Percentiles rank a stretch among this genome's conserved stretches.
Conservation (phyloP, 2,113 vertebrate genomes). For the Tringa solitaria region DNA sequence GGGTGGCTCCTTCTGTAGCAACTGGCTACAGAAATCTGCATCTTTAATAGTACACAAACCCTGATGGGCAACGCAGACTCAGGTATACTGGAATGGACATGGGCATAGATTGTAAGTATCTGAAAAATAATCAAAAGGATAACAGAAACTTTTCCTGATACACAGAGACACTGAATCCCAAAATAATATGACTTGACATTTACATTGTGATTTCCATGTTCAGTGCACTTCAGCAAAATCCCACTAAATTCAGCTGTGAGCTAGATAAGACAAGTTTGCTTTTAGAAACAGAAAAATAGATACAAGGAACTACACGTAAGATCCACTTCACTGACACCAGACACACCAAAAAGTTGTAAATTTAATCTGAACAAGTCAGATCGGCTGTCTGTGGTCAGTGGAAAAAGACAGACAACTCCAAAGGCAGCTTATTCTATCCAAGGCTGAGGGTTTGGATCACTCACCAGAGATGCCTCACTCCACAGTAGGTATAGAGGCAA, state of each 20-base stretch:
- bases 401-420: background rate
- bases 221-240: background rate
- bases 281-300: background rate
- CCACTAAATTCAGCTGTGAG: background rate
- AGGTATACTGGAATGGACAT: background rate
- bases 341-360: background rate
- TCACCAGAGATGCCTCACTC: background rate
- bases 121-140: background rate
- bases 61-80: background rate
- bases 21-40: background rate
- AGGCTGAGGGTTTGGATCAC: background rate
- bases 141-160: background rate
- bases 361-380: background rate
- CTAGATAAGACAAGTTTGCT: background rate
- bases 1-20: background rate
- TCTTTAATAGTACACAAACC: background rate
- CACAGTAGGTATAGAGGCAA: background rate
- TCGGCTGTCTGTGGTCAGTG: background rate
- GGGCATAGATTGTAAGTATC: background rate
- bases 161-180: background rate
- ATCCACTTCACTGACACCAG: background rate
- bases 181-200: background rate
- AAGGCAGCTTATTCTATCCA: background rate
- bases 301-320: background rate
- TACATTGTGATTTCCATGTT: background rate